Conservation (phyloP, 92 coral and sea anemone genomes). For the Heteractis magnifica region DNA sequence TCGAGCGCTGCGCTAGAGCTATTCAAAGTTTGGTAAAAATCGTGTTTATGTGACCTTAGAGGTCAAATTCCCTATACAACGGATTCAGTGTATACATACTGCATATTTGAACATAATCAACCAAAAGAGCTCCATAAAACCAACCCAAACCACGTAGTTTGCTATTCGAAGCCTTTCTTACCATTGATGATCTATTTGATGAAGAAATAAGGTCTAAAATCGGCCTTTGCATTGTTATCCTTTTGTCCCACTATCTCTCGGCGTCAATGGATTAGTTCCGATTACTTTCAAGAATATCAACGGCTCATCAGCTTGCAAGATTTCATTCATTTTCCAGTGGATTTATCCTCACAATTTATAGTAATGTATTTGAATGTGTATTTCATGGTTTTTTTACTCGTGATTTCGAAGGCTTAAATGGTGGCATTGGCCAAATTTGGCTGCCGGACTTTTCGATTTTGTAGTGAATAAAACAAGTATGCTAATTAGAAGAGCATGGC, state of each 20-base stretch:
- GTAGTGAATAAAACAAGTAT: too few species aligned
- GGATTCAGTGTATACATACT: background rate
- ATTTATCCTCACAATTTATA: background rate
- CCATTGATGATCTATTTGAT: background rate
- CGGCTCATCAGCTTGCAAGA: constrained; percentile 18
- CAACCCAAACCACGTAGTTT: background rate
- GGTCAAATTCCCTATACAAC: constrained; percentile 1
- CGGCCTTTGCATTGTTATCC: background rate
- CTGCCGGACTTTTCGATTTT: too few species aligned
- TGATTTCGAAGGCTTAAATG: too few species aligned
- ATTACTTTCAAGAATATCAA: constrained; percentile 11
- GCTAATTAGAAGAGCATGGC: too few species aligned
- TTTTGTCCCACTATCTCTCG: constrained; percentile 10
- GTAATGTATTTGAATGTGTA: too few species aligned
- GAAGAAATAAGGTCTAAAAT: background rate
- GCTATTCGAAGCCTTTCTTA: background rate
- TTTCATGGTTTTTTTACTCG: too few species aligned
- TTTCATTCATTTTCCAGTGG: constrained; percentile 18
- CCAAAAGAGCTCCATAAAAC: background rate
- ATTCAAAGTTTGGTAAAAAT: constrained; percentile 4
- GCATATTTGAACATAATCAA: background rate
- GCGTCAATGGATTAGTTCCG: constrained; percentile 14
- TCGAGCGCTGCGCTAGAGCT: constrained; percentile 19
- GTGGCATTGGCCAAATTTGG: too few species aligned
- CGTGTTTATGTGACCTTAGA: constrained; percentile 8